Base-by-base conservation (phyloP, 53 echinoderm and acorn worm genomes). In the Crossaster papposus region DNA sequence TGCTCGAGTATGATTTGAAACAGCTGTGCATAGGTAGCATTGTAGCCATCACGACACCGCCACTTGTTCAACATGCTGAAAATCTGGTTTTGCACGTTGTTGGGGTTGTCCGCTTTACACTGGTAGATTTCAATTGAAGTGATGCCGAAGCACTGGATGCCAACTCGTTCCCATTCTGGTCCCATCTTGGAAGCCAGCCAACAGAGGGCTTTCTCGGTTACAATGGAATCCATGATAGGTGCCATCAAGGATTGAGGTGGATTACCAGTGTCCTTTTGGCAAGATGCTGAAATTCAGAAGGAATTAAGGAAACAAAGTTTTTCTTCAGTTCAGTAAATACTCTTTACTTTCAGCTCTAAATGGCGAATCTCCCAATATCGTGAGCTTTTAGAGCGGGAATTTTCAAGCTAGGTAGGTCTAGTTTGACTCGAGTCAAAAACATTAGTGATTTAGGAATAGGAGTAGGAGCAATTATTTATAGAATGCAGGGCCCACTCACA, bases 141-240 rank as follows among this genome's bases (percentile, higher is more conserved):
- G 53, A 93, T 71, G 0, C 75, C 90, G 14, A 93, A 85, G 17
- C 51, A 71, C 36, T 75, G 26, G 4, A 81, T 64, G 26, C 86
- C 93, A 30, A 93, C 44, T 14, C 72, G 83, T 36, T 90, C 76
- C 93, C 93, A 93, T 0, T 93, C 93, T 4, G 29, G 64, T 28
- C 90, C 90, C 37, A 90, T 58, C 54, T 73, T 50, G 7, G 79
- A 58, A 14, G 93, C 90, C 20, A 93, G 50, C 62, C 72, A 80
- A 51, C 73, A 79, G 6, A 93, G 93, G 58, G 86, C 81, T n/a
- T 68, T 64, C 6, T 92, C 89, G 23, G 89, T 65, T 22, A 92
- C 70, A 3, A 92, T 36, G 17, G 36, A 0, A 50, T 91, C 44
- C 44, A 65, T 70, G 28, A 3, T 37, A 20, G 29, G 14, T 81